Percentiles rank a stretch among this genome's conserved stretches.
Evolutionary conservation across 2,888 invertebrate genomes (phyloP).

Genomic region (Thecocarcelia acutangulata): DNA sequence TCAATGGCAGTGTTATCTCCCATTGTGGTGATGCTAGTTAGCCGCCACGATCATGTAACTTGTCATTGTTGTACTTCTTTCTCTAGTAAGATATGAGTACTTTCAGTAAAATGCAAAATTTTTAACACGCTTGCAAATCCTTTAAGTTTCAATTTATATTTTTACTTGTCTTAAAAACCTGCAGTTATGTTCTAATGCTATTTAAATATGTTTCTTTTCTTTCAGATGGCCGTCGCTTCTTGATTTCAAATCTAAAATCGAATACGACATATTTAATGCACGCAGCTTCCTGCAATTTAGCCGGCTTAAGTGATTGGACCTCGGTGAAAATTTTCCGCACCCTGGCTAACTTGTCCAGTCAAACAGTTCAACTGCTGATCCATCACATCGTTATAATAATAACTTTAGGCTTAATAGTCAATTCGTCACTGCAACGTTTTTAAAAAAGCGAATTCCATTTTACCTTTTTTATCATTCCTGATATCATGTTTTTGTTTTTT

Average conservation of each 20-base stretch:
- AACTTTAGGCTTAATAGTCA: conserved; percentile 63
- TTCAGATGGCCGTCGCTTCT: conserved; percentile 82
- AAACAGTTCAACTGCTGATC: conserved; percentile 54
- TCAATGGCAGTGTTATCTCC: no score
- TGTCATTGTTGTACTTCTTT: no score
- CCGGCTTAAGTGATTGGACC: conserved; percentile 82
- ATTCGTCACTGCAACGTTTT: conserved; percentile 45
- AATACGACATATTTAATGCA: conserved; percentile 83
- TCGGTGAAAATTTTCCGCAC: conserved; percentile 79
- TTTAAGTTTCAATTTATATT: no score
- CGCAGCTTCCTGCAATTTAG: conserved; percentile 83
- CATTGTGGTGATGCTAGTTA: no score
- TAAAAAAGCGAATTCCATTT: conserved; percentile 30
- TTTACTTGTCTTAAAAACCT: no score
- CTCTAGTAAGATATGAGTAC: no score
- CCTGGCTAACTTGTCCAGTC: conserved; percentile 72
- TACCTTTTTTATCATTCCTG: conserved; percentile 11
- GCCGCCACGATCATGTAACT: no score
- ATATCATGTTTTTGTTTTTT: conserved; percentile 26
- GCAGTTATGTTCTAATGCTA: no score
- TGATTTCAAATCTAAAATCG: conserved; percentile 81
- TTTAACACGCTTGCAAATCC: no score
- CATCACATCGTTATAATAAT: conserved; percentile 62
- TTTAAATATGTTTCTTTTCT: background rate
- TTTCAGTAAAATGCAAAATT: no score